phyloP scores from a whole-genome alignment of 1,140 invertebrate genomes.

The Mesaphorura yosii region DNA sequence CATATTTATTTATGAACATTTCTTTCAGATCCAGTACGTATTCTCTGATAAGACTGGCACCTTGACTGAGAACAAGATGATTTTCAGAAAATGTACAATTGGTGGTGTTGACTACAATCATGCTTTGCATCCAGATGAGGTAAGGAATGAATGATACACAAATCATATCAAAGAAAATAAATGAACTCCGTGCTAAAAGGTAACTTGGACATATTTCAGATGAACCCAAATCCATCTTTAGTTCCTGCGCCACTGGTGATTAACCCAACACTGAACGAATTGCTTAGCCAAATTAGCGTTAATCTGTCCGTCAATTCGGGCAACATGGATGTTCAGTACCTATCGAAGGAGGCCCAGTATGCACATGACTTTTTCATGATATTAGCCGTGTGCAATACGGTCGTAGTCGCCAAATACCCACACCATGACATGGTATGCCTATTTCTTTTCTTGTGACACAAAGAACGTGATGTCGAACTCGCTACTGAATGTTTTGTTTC shows the following conservation, averaged over 20 bases:
- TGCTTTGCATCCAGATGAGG: conserved; percentile 42
- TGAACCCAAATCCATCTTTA: not conserved
- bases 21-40: conserved; percentile 68
- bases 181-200: too few relatives aligned
- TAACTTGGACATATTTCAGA: too few relatives aligned
- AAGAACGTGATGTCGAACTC: not conserved
- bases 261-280: conserved; percentile 15
- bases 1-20: too few relatives aligned
- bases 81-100: conserved; percentile 80
- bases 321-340: not conserved
- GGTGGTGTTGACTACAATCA: conserved; percentile 80
- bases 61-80: conserved; percentile 94
- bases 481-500: too few relatives aligned
- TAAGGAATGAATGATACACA: conserved; percentile 42
- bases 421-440: conserved; percentile 66
- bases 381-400: conserved; percentile 89
- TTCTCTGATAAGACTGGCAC: conserved; percentile 98
- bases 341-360: conserved; percentile 35
- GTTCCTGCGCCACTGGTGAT: conserved; percentile 12
- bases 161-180: not conserved
- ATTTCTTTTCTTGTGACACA: too few relatives aligned
- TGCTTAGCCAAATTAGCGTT: conserved; percentile 5
- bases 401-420: conserved; percentile 78
- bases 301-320: conserved; percentile 12
- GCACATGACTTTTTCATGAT: conserved; percentile 86